Percentiles rank a stretch among this genome's conserved stretches.
These are phyloP conservation scores for Orcinus orca DNA, from an alignment of 2,113 vertebrate species.

Conservation along the genomic window DNA sequence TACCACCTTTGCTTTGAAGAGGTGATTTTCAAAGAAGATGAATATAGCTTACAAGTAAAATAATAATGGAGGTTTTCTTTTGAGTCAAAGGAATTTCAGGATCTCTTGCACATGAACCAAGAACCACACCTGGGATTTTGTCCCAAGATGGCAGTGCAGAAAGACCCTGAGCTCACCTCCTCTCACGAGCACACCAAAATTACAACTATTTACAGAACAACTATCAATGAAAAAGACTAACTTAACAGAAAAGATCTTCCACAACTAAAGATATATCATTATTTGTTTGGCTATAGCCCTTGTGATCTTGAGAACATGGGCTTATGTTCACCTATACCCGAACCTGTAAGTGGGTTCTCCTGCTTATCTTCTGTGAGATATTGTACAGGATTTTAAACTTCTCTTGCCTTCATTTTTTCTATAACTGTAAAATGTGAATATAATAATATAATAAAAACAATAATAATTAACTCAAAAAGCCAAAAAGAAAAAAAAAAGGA, in stretches of 20 bases:
- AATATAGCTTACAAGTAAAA: conserved; percentile 52
- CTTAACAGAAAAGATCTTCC: background rate
- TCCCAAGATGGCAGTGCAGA: background rate
- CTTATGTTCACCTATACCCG: background rate
- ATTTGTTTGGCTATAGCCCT: no score
- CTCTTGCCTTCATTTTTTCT: background rate
- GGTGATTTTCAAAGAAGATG: conserved; percentile 47
- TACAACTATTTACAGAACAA: background rate
- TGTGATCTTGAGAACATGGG: background rate
- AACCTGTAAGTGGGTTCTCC: background rate
- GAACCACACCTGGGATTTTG: background rate
- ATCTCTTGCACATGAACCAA: background rate
- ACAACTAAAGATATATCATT: background rate
- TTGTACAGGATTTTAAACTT: background rate
- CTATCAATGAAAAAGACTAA: background rate
- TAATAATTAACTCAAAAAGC: background rate
- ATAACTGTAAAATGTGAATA: background rate
- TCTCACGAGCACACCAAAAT: background rate
- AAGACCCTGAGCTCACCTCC: background rate
- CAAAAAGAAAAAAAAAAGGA: background rate
- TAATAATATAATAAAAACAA: background rate
- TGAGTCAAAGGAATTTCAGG: background rate
- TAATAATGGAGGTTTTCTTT: conserved; percentile 17
- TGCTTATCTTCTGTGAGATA: background rate
- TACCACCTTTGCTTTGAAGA: conserved; percentile 58